Conservation (phyloP, 2,113 vertebrate species). For the Emydocephalus ijimae region DNA sequence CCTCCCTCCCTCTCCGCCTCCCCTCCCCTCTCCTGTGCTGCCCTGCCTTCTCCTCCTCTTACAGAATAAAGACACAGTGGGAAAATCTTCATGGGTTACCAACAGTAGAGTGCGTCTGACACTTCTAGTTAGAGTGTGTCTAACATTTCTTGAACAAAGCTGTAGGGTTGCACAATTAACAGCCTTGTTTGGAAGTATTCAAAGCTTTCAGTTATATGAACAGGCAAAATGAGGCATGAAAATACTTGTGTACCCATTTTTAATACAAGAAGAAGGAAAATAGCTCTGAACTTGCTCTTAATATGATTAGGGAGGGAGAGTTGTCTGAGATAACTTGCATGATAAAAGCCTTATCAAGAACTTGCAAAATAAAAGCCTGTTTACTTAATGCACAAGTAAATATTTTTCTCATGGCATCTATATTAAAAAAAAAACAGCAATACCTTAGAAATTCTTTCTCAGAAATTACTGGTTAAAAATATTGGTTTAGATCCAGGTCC, state of each 20-base stretch:
- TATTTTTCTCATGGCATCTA: neutral
- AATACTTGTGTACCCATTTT: neutral
- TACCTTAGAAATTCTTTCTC: neutral
- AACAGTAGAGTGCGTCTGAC: neutral
- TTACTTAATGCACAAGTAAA: neutral
- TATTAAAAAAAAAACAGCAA: neutral
- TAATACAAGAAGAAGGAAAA: neutral
- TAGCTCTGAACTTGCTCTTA: neutral
- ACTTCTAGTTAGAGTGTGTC: neutral
- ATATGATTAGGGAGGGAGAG: neutral
- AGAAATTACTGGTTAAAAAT: neutral
- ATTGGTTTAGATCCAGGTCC: no score
- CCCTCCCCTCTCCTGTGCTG: rapidly evolving
- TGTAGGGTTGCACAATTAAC: neutral
- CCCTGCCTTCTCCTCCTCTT: neutral
- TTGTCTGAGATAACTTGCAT: neutral
- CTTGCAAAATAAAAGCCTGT: neutral
- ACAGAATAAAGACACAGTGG: neutral
- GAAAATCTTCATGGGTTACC: neutral
- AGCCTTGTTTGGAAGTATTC: neutral
- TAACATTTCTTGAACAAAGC: neutral
- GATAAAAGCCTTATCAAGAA: no score
- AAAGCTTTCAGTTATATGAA: neutral
- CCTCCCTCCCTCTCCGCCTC: neutral
- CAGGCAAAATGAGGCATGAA: neutral